These are phyloP conservation scores for Xenus cinereus DNA, from an alignment of 2,113 vertebrate genomes.

Conservation along the genomic window DNA sequence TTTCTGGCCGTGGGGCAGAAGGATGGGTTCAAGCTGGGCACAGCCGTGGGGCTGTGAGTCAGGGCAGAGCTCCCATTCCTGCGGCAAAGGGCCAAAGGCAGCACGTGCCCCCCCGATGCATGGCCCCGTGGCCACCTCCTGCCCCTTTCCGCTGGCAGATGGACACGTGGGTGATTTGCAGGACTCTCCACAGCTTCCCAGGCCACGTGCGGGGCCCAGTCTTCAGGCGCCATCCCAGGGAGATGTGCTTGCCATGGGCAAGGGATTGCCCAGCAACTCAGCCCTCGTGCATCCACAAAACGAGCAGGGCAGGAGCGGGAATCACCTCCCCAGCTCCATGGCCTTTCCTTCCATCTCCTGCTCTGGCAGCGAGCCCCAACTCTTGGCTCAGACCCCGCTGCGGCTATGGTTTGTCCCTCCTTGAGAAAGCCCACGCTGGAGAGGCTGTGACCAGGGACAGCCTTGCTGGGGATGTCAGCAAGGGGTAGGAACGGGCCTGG, in stretches of 20 bases:
- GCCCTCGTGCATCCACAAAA: not conserved
- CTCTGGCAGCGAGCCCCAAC: accelerated
- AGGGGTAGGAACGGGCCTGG: not conserved
- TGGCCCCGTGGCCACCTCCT: accelerated
- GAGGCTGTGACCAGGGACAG: not conserved
- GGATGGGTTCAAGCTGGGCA: not conserved
- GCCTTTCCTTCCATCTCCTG: not conserved
- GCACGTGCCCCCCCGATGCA: accelerated
- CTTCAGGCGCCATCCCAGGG: not conserved
- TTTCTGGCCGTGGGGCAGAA: accelerated
- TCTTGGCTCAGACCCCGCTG: not conserved
- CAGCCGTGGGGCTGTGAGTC: accelerated
- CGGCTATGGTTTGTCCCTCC: accelerated
- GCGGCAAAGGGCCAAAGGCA: not conserved
- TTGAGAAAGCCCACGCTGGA: not conserved
- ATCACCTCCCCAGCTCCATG: not conserved
- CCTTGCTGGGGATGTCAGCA: not conserved
- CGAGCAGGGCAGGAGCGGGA: accelerated
- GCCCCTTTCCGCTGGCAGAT: not conserved
- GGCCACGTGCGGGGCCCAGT: accelerated
- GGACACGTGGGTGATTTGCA: not conserved
- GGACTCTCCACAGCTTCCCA: accelerated
- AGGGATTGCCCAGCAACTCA: not conserved
- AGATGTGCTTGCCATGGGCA: not conserved
- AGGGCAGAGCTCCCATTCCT: not conserved